Evolutionary conservation across 2,113 vertebrate species (phyloP).

Genomic region (Rhodinocichla rosea): DNA sequence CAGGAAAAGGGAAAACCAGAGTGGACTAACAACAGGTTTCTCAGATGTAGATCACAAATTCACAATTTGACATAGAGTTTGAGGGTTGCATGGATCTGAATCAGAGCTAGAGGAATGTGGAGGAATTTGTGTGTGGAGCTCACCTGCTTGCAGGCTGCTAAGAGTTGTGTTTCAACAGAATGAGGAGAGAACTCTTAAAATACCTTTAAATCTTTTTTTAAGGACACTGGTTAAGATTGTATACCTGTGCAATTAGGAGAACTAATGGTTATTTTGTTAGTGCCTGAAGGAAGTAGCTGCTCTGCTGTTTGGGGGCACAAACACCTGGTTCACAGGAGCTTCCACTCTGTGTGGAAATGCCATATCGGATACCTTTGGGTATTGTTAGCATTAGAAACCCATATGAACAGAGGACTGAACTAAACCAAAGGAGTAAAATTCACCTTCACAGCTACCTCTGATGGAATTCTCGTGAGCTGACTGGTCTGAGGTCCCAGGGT

Average conservation of each 20-base stretch:
- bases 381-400: neutral
- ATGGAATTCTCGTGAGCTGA: neutral
- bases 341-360: neutral
- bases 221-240: neutral
- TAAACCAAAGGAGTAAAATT: neutral
- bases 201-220: neutral
- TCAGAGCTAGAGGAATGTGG: neutral
- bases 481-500: neutral
- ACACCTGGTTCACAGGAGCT: neutral
- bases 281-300: neutral
- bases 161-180: neutral
- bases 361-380: neutral
- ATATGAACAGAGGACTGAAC: neutral
- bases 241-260: neutral
- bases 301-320: neutral
- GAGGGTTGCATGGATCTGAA: neutral
- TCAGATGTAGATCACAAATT: neutral
- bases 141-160: neutral
- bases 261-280: neutral
- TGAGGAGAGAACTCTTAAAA: neutral
- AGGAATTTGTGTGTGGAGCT: neutral
- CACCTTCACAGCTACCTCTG: neutral
- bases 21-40: neutral
- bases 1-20: neutral
- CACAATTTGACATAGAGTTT: neutral